These are phyloP conservation scores for Noctilio leporinus DNA, from an alignment of 2,113 vertebrate genomes.

Conservation along the genomic window DNA sequence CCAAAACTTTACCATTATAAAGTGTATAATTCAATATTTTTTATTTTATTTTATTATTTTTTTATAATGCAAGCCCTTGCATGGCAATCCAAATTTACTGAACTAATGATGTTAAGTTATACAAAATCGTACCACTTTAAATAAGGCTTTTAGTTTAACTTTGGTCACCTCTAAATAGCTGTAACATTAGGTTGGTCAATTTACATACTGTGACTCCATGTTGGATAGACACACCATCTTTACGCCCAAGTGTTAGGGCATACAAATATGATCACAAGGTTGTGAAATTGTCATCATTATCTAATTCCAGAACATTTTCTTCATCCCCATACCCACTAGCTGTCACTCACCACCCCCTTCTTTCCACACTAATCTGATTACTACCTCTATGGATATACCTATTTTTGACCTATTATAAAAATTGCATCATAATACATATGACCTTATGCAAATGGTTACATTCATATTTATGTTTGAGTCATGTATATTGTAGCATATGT, in stretches of 20 bases:
- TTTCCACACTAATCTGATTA: background rate
- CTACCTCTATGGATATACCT: background rate
- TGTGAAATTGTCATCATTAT: background rate
- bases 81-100: conserved; percentile 93
- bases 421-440: background rate
- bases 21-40: background rate
- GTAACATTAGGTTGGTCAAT: conserved; percentile 89
- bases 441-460: background rate
- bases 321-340: rapidly evolving
- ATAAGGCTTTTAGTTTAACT: conserved; percentile 97
- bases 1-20: background rate
- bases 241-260: conserved; percentile 87
- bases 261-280: conserved; percentile 29
- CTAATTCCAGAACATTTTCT: background rate
- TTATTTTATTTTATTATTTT: too few relatives aligned
- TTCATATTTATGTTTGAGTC: background rate
- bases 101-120: conserved; percentile 93
- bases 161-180: conserved; percentile 89
- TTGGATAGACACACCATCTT: conserved; percentile 88
- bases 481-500: background rate
- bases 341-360: background rate
- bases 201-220: conserved; percentile 90
- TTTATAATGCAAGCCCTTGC: conserved; percentile 90
- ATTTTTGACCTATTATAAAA: background rate
- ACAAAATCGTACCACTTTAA: conserved; percentile 96